A percentile compares a stretch with the other conserved stretches of the same genome.
Conservation (phyloP, 1,140 invertebrate genomes). For the Metopolophium dirhodum region DNA sequence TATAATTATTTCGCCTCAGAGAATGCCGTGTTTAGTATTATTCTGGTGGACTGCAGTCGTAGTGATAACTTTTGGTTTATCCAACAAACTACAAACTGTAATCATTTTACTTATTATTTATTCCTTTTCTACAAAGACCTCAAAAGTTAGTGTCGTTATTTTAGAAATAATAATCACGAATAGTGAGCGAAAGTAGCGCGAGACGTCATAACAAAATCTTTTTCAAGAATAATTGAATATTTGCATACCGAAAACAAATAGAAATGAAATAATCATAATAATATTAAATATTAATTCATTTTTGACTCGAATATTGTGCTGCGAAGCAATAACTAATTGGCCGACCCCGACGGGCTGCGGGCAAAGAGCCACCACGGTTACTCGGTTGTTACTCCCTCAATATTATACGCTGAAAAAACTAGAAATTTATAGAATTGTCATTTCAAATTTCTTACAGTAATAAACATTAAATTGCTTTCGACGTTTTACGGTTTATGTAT, state of each 20-base stretch:
- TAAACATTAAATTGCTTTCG: neutral
- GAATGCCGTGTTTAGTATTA: neutral
- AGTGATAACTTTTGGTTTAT: neutral
- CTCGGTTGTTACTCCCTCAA: neutral
- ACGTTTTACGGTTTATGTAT: neutral
- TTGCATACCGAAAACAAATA: neutral
- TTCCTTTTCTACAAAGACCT: neutral
- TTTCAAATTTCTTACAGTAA: neutral
- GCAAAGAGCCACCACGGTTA: neutral
- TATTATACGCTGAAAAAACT: neutral
- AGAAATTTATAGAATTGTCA: neutral
- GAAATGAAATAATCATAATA: no score
- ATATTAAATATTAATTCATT: neutral
- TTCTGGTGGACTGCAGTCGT: neutral
- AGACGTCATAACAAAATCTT: neutral
- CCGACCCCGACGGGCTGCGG: neutral
- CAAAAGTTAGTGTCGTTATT: neutral
- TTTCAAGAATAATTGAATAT: neutral
- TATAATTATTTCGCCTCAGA: neutral
- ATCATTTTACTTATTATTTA: neutral
- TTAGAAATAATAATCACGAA: neutral
- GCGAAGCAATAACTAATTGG: neutral
- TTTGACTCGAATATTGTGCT: neutral
- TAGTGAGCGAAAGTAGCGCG: neutral
- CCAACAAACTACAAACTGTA: neutral